Evolutionary conservation across 2,888 invertebrate species (phyloP), one percentile per base, ranked within the genome.

Genomic region (Drosophila aldrichi): DNA sequence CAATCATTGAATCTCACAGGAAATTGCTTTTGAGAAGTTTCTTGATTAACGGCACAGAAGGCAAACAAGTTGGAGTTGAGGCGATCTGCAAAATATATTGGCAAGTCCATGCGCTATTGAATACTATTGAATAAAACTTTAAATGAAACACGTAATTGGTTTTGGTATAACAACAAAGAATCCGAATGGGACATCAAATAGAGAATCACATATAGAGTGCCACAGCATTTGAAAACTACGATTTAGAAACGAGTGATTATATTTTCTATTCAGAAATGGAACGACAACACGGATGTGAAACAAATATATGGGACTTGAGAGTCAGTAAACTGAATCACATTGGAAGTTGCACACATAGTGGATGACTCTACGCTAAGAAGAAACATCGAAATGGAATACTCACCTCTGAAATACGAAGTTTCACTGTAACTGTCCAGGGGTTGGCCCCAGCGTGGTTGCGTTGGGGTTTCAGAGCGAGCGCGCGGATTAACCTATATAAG

Each of bases 381-480:
- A 44, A 14, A 44, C 16, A 22, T 22, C 3, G 25, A 25, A 16
- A 44, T n/a, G n/a, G n/a, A 36, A 6, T 59, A 92, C 94, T 94
- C 89, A 94, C 94, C 94, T 93, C 93, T 94, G 91, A 95, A 91
- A 92, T 95, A 92, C 92, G 94, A 91, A 86, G 93, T 91, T 78
- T 95, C 95, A 77, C 94, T 92, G 70, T 94, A 92, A 81, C 92
- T 93, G 72, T 93, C 92, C 69, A 92, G 82, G 32, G 94, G 94
- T 83, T 94, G 94, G 22, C 94, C 94, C 95, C 95, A 95, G 83
- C 95, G 95, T 56, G 95, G 94, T 82, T 95, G 79, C 70, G 92
- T 94, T 46, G 96, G 95, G 56, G 96, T 96, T 85, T 96, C 95
- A 20, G 97, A 97, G 81, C 96, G 95, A 52, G 96, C 96, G 77